Evolutionary conservation across 1,140 invertebrate genomes (phyloP).

Genomic region (Neodiprion virginianus): DNA sequence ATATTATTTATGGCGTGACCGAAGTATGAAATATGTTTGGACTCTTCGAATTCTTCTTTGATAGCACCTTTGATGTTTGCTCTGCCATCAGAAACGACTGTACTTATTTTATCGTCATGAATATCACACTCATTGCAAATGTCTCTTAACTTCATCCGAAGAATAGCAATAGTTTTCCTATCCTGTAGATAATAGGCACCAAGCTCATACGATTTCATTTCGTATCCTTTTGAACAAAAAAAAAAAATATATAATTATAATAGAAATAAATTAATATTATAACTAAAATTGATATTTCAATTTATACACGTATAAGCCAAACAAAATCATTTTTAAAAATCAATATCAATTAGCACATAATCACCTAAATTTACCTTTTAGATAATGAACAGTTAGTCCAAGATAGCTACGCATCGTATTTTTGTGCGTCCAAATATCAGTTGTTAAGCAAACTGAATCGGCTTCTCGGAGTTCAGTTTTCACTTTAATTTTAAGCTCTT

Average conservation of each 20-base stretch:
- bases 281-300: too few relatives aligned
- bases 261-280: too few relatives aligned
- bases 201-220: conserved; percentile 6
- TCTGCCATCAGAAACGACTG: conserved; percentile 20
- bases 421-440: conserved; percentile 16
- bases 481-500: neutral
- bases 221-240: neutral
- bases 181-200: conserved; percentile 8
- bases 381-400: conserved; percentile 15
- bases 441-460: neutral
- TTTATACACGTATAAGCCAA: too few relatives aligned
- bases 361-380: neutral
- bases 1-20: conserved; percentile 16
- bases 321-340: neutral
- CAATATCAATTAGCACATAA: neutral
- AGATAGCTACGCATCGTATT: conserved; percentile 15
- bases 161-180: conserved; percentile 20
- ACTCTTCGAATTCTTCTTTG: conserved; percentile 11
- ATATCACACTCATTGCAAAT: conserved; percentile 18
- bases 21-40: conserved; percentile 16
- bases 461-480: neutral
- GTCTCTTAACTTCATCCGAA: neutral
- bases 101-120: neutral
- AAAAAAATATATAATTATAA: neutral
- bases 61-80: conserved; percentile 25